Evolutionary conservation across 2,113 vertebrate species (phyloP).

Genomic region (Archocentrus centrarchus): DNA sequence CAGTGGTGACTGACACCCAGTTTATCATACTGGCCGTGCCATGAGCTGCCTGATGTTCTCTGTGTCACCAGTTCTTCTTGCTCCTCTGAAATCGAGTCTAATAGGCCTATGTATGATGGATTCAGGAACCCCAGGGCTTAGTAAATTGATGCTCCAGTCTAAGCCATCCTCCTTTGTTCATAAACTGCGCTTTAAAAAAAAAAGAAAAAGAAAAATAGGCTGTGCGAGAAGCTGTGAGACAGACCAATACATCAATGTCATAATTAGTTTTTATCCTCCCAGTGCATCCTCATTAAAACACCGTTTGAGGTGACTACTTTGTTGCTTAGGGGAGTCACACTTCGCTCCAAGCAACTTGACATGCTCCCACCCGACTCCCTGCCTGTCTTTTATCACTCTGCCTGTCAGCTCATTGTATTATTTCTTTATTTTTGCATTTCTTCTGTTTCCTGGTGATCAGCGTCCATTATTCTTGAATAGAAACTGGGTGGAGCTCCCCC

Average conservation of each 20-base stretch:
- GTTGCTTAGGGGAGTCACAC: slow-evolving; percentile 53
- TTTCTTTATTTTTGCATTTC: background rate
- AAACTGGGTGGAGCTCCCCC: slow-evolving; percentile 8
- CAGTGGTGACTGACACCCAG: slow-evolving; percentile 37
- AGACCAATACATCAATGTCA: slow-evolving; percentile 73
- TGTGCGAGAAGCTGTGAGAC: slow-evolving; percentile 16
- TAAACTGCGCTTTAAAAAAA: slow-evolving; percentile 32
- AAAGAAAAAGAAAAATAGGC: slow-evolving; percentile 34
- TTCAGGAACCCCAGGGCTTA: slow-evolving; percentile 16
- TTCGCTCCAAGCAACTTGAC: slow-evolving; percentile 64
- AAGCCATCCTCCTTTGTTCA: slow-evolving; percentile 41
- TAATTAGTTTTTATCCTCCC: slow-evolving; percentile 68
- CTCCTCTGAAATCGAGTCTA: slow-evolving; percentile 1
- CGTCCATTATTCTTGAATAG: slow-evolving; percentile 26
- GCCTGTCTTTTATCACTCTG: slow-evolving; percentile 30
- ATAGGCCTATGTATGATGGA: slow-evolving; percentile 17
- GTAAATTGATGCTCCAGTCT: slow-evolving; percentile 28
- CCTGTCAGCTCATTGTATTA: background rate
- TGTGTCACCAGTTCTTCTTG: background rate
- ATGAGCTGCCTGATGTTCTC: background rate
- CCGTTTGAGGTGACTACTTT: slow-evolving; percentile 70
- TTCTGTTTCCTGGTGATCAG: background rate
- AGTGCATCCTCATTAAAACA: slow-evolving; percentile 72
- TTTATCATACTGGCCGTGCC: slow-evolving; percentile 28
- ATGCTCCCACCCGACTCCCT: slow-evolving; percentile 49